Conservation (phyloP, 2,797 vertebrate species). For the Cyclopterus lumpus region DNA sequence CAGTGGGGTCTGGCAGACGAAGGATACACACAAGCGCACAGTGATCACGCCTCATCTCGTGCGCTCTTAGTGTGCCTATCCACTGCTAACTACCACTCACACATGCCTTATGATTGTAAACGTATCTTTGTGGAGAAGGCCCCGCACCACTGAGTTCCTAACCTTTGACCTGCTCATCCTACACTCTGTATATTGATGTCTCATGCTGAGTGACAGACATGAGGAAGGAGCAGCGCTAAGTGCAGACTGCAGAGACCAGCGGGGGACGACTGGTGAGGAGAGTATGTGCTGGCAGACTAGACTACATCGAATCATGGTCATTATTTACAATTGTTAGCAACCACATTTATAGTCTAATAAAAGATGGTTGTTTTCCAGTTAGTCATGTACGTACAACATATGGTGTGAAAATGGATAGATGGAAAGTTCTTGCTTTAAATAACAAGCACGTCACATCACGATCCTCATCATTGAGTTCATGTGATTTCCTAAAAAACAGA, state of each 20-base stretch:
- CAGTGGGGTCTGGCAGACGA: constrained; percentile 49
- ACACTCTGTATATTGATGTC: constrained; percentile 22
- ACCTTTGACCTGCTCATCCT: constrained; percentile 50
- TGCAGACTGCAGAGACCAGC: constrained; percentile 18
- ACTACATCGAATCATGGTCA: constrained; percentile 23
- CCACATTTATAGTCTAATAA: constrained; percentile 59
- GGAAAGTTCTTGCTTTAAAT: constrained; percentile 40
- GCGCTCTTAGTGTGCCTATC: constrained; percentile 31
- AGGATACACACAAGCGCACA: constrained; percentile 35
- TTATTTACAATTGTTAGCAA: constrained; percentile 50
- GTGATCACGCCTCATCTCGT: constrained; percentile 47
- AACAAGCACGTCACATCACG: constrained; percentile 31
- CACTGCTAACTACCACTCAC: constrained; percentile 52
- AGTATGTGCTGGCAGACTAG: constrained; percentile 19
- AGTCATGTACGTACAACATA: constrained; percentile 31
- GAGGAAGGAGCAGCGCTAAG: constrained; percentile 19
- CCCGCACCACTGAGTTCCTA: constrained; percentile 31
- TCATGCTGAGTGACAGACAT: constrained; percentile 25
- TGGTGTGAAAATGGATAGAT: constrained; percentile 23
- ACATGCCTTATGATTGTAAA: constrained; percentile 39
- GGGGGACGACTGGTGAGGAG: not conserved
- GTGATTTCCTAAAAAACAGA: constrained; percentile 47
- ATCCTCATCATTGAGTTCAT: constrained; percentile 46
- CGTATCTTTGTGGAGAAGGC: constrained; percentile 31
- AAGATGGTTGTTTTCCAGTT: constrained; percentile 57